These are phyloP conservation scores for Chloroceryle amazona DNA, from an alignment of 2,797 vertebrate genomes.

Conservation along the genomic window DNA sequence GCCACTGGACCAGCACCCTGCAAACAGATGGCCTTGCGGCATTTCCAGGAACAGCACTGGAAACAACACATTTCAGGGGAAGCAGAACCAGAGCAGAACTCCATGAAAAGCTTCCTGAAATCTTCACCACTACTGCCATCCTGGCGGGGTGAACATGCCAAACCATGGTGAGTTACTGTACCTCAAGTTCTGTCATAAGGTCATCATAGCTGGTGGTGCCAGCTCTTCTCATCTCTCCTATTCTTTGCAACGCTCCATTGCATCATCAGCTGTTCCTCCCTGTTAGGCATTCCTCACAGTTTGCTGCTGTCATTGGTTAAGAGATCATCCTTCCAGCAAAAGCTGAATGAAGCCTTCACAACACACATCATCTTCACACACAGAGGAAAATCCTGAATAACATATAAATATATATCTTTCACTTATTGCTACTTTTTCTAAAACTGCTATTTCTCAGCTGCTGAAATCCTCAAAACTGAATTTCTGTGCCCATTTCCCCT, in stretches of 20 bases:
- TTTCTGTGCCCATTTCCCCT: neutral
- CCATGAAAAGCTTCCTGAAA: neutral
- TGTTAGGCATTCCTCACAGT: neutral
- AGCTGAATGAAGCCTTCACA: neutral
- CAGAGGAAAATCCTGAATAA: neutral
- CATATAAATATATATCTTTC: neutral
- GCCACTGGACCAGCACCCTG: neutral
- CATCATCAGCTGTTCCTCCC: neutral
- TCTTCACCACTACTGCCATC: neutral
- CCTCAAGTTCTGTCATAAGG: neutral
- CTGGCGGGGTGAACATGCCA: accelerated
- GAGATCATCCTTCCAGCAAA: neutral
- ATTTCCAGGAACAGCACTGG: neutral
- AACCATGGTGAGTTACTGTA: neutral
- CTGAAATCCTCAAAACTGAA: neutral
- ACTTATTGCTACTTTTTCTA: neutral
- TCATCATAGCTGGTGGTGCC: neutral
- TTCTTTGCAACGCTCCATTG: neutral
- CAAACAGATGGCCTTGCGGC: neutral
- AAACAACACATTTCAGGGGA: neutral
- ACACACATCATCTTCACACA: too few species aligned
- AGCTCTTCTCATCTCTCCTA: neutral
- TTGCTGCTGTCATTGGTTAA: neutral
- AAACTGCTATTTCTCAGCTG: neutral
- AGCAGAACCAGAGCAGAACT: neutral